phyloP scores from a whole-genome alignment of 2,113 vertebrate genomes.

The Rhynchomys soricoides region DNA sequence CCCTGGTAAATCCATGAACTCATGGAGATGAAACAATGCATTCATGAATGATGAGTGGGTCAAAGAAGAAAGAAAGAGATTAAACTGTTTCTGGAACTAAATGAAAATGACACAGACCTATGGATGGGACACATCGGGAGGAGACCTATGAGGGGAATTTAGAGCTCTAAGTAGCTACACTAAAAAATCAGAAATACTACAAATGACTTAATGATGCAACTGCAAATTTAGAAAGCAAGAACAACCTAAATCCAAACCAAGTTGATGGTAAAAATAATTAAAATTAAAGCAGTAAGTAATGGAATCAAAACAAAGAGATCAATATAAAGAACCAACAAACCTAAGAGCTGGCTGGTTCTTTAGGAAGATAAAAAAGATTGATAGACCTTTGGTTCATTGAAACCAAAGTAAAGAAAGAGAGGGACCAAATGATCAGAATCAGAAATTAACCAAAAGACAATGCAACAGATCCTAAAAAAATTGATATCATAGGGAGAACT shows the following conservation, averaged over 20 bases:
- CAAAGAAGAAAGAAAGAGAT: neutral
- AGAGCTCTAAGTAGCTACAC: neutral
- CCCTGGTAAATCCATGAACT: neutral
- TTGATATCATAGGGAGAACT: neutral
- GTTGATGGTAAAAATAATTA: neutral
- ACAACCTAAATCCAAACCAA: neutral
- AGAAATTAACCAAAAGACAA: neutral
- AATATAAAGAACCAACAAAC: neutral
- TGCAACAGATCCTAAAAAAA: neutral
- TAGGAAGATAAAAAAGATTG: neutral
- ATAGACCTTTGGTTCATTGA: neutral
- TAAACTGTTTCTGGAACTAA: neutral
- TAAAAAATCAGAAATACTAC: neutral
- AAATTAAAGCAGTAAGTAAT: neutral
- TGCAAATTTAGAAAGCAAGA: neutral
- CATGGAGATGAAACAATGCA: neutral
- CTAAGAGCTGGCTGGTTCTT: neutral
- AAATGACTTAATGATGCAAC: neutral
- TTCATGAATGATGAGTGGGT: neutral
- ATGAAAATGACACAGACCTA: neutral
- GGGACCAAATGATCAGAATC: neutral
- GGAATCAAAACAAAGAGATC: neutral
- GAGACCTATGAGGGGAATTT: neutral
- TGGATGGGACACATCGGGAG: neutral
- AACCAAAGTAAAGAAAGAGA: neutral